A percentile compares a stretch with the other conserved stretches of the same genome.
Evolutionary conservation across 2,113 vertebrate species (phyloP).

Genomic region (Ceyx cyanopectus): DNA sequence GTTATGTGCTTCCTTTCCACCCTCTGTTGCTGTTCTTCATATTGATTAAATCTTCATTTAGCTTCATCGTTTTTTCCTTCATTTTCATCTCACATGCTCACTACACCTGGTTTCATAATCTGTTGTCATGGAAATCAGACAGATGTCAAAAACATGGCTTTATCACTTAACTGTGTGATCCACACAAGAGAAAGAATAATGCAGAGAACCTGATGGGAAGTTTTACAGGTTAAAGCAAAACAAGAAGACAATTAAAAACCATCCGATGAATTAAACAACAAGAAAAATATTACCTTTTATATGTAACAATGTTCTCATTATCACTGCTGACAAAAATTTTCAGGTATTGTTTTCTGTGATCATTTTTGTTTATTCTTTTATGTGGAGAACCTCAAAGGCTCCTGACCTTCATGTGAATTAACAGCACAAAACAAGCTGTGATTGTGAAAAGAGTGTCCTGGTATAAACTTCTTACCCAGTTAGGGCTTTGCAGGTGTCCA

Average conservation of each 20-base stretch:
- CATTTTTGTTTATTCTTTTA: neutral
- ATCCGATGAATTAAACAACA: neutral
- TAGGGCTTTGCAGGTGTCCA: neutral
- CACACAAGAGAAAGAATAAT: constrained; percentile 11
- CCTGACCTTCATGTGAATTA: neutral
- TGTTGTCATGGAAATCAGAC: constrained; percentile 78
- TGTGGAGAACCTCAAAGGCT: neutral
- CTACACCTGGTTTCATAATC: constrained; percentile 55
- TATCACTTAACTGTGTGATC: constrained; percentile 50
- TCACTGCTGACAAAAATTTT: neutral
- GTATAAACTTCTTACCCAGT: neutral
- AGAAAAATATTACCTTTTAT: neutral
- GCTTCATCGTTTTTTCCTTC: constrained; percentile 27
- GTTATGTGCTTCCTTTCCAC: neutral
- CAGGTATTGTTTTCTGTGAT: neutral
- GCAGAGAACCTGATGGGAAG: neutral
- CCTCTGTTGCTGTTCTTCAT: neutral
- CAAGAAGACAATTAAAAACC: neutral
- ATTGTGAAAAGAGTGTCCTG: neutral
- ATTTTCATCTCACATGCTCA: constrained; percentile 3
- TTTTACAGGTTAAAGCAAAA: constrained; percentile 10
- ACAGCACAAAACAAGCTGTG: neutral
- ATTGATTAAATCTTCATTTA: constrained; percentile 56
- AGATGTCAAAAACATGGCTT: constrained; percentile 70
- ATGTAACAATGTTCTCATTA: neutral